Evolutionary conservation across 2,113 vertebrate species (phyloP).

Genomic region (Myiozetetes cayanensis): DNA sequence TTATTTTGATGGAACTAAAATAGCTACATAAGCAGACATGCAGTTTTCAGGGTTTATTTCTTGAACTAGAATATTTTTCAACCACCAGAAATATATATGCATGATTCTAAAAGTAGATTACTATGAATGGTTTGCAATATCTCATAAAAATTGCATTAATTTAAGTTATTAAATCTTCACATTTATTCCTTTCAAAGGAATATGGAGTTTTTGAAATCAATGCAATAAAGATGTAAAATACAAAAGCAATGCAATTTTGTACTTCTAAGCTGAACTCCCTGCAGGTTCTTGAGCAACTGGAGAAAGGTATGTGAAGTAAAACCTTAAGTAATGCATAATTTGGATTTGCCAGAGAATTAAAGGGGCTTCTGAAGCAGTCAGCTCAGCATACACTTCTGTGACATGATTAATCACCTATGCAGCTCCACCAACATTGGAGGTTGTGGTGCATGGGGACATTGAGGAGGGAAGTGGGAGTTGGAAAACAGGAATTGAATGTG

Average conservation of each 20-base stretch:
- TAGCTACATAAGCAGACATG: background rate
- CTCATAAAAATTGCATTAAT: background rate
- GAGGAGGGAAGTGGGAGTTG: background rate
- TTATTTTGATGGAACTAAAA: conserved; percentile 20
- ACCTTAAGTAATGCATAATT: background rate
- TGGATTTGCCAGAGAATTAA: background rate
- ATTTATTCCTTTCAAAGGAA: conserved; percentile 18
- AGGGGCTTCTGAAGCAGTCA: background rate
- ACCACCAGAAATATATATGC: background rate
- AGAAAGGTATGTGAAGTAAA: background rate
- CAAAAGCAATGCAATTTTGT: background rate
- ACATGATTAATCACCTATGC: background rate
- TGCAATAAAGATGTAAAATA: conserved; percentile 2
- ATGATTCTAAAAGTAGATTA: background rate
- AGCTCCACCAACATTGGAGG: background rate
- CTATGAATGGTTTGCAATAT: background rate
- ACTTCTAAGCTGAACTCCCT: background rate
- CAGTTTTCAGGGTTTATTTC: background rate
- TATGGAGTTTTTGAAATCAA: background rate
- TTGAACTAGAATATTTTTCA: background rate
- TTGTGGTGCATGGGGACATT: background rate
- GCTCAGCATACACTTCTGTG: background rate
- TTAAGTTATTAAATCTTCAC: background rate
- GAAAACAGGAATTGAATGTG: background rate
- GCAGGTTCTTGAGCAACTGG: background rate